Evolutionary conservation across 2,113 vertebrate species (phyloP).

Genomic region (Eupsittula cactorum): DNA sequence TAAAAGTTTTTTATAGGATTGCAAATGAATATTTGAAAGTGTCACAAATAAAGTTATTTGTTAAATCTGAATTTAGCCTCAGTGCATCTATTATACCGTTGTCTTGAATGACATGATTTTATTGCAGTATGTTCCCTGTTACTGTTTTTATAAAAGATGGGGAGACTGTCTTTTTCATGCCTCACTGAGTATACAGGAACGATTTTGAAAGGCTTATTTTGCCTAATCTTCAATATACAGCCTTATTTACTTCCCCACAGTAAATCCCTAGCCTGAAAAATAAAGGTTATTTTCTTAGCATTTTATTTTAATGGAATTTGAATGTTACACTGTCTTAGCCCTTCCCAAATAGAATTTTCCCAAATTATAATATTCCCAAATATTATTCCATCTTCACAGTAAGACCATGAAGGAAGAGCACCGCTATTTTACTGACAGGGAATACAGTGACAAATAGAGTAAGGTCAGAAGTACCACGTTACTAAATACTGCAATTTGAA

Average conservation of each 20-base stretch:
- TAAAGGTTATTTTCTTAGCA: not conserved
- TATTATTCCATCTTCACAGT: not conserved
- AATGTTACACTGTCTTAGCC: not conserved
- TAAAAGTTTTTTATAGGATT: not conserved
- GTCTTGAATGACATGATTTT: not conserved
- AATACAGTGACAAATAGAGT: not conserved
- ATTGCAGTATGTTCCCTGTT: not conserved
- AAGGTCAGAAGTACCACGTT: not conserved
- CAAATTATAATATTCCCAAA: not conserved
- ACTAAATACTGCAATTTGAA: not conserved
- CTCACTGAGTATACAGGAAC: not conserved
- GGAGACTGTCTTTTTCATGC: not conserved
- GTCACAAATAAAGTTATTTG: not conserved
- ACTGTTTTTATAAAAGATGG: not conserved
- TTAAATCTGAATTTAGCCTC: not conserved
- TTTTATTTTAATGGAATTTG: not conserved
- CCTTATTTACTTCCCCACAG: not conserved
- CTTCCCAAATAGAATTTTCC: not conserved
- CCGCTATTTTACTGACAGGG: not conserved
- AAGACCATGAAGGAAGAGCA: not conserved
- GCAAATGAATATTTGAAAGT: not conserved
- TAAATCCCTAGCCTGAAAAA: not conserved
- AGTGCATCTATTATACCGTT: not conserved
- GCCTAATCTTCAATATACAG: not conserved
- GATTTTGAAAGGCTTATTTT: not conserved